Conservation (phyloP, 2,113 vertebrate species). For the Mixornis gularis region DNA sequence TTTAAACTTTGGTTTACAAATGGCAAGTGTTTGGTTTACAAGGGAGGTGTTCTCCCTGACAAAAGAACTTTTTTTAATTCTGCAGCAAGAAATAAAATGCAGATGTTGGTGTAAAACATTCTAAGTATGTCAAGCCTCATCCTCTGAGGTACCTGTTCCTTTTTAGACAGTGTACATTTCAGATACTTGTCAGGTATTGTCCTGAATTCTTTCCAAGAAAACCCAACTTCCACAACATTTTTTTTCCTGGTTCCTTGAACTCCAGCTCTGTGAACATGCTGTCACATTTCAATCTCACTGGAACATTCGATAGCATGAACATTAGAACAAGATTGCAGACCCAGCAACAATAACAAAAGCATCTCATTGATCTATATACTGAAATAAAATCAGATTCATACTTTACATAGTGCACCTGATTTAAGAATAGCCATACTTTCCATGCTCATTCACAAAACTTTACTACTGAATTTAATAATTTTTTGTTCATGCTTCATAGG, state of each 20-base stretch:
- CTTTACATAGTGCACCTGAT: background rate
- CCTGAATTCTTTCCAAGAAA: background rate
- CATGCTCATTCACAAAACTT: background rate
- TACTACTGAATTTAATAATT: background rate
- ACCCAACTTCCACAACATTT: background rate
- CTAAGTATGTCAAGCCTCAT: background rate
- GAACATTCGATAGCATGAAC: background rate
- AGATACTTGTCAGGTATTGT: background rate
- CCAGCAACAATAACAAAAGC: background rate
- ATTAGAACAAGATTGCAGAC: background rate
- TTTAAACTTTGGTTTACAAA: background rate
- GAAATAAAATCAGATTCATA: background rate
- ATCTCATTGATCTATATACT: background rate
- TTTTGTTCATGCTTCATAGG: background rate
- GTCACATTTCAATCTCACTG: background rate
- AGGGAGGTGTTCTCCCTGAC: background rate
- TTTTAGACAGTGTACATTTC: background rate
- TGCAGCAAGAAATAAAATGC: background rate
- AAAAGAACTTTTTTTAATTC: background rate
- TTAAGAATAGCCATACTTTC: background rate
- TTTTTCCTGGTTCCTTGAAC: background rate
- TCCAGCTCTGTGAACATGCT: background rate
- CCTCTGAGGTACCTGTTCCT: background rate
- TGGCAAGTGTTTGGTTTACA: background rate
- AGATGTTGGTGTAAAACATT: background rate